Conservation (phyloP, 1,140 invertebrate species). For the Spodoptera frugiperda region DNA sequence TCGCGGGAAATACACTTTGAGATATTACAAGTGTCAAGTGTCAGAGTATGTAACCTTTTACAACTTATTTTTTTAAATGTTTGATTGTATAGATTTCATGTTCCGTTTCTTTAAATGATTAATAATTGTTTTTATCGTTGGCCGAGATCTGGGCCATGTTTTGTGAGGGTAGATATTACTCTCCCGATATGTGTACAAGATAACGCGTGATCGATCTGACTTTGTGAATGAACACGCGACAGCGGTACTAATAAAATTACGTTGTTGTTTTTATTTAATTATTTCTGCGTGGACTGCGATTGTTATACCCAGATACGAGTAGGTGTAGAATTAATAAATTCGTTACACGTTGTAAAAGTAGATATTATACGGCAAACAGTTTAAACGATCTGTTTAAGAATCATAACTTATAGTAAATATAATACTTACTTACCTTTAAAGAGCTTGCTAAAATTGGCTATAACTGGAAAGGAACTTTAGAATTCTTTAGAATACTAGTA, state of each 20-base stretch:
- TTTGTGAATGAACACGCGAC: slow-evolving; percentile 17
- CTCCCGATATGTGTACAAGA: slow-evolving; percentile 1
- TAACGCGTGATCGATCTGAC: slow-evolving; percentile 23
- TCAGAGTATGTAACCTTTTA: slow-evolving; percentile 17
- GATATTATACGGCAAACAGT: too few species aligned
- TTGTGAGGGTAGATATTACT: slow-evolving; percentile 12
- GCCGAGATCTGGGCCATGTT: neutral
- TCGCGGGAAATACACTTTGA: slow-evolving; percentile 19
- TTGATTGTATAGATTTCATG: slow-evolving; percentile 13
- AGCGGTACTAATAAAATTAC: neutral
- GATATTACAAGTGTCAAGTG: slow-evolving; percentile 9
- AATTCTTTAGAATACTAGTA: slow-evolving; percentile 9
- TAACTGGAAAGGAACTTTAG: too few species aligned
- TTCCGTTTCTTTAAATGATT: slow-evolving; percentile 19
- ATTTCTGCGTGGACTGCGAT: too few species aligned
- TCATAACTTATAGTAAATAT: too few species aligned
- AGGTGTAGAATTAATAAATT: too few species aligned
- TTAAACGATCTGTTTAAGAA: too few species aligned
- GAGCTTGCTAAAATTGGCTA: too few species aligned
- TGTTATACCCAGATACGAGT: too few species aligned
- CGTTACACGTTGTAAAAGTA: too few species aligned
- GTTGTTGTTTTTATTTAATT: neutral
- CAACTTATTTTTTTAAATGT: slow-evolving; percentile 18
- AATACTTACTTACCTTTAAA: too few species aligned
- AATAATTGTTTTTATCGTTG: slow-evolving; percentile 24